Evolutionary conservation across 2,888 invertebrate genomes (phyloP).

Genomic region (Lepeophtheirus nordmannii): DNA sequence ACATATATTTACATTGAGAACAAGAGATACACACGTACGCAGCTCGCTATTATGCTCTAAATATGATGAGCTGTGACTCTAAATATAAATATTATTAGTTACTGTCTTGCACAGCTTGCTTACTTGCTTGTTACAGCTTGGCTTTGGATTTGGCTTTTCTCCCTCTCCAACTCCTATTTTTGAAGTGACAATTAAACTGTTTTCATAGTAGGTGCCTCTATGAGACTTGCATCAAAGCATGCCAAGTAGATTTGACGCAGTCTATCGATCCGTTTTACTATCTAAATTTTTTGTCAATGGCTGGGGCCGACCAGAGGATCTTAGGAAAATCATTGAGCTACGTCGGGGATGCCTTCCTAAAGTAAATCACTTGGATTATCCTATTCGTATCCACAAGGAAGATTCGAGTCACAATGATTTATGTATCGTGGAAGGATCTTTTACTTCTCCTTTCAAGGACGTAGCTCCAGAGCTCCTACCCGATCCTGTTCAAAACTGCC

Average conservation of each 20-base stretch:
- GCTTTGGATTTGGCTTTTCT: no score
- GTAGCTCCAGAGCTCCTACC: slow-evolving; percentile 75
- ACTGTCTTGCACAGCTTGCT: no score
- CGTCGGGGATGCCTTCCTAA: slow-evolving; percentile 60
- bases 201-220: no score
- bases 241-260: slow-evolving; percentile 35
- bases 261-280: slow-evolving; percentile 65
- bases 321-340: slow-evolving; percentile 78
- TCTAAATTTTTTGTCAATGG: slow-evolving; percentile 88
- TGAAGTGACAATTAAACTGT: no score
- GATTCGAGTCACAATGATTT: slow-evolving; percentile 28
- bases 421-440: slow-evolving; percentile 62
- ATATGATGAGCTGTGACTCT: no score
- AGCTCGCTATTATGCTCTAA: no score
- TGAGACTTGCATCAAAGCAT: not conserved
- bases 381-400: slow-evolving; percentile 72
- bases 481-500: slow-evolving; percentile 59
- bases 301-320: slow-evolving; percentile 84
- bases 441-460: slow-evolving; percentile 63
- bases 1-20: no score
- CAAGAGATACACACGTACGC: no score
- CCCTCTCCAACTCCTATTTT: no score
- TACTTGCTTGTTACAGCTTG: no score
- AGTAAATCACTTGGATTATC: slow-evolving; percentile 46
- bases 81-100: no score